phyloP scores from a whole-genome alignment of 2,888 invertebrate genomes.

The Tipula lateralis region DNA sequence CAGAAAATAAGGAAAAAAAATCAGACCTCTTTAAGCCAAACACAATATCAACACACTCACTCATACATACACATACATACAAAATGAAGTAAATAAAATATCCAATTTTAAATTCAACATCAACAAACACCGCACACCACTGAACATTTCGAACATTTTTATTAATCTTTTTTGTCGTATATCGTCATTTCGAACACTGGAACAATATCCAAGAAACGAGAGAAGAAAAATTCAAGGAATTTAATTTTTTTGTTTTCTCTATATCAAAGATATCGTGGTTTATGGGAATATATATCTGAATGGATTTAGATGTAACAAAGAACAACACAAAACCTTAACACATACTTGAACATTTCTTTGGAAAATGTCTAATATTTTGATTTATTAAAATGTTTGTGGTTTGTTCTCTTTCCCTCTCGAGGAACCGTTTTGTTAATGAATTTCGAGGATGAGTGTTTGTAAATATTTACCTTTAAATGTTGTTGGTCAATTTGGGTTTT shows the following conservation, averaged over 20 bases:
- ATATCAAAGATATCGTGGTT: not conserved
- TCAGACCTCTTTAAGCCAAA: not conserved
- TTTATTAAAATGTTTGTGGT: not conserved
- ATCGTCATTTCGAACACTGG: not conserved
- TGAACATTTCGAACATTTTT: constrained; percentile 4
- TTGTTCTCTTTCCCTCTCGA: not conserved
- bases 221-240: constrained; percentile 9
- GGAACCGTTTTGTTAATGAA: not conserved
- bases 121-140: not conserved
- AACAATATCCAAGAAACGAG: not conserved
- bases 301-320: not conserved
- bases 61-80: not conserved
- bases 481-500: not conserved
- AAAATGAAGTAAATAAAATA: not conserved
- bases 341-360: not conserved
- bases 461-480: too few relatives aligned
- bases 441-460: not conserved
- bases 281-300: not conserved
- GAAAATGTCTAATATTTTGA: not conserved
- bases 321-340: not conserved
- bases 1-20: not conserved
- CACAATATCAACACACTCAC: too few relatives aligned
- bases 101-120: constrained; percentile 24
- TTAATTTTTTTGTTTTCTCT: not conserved
- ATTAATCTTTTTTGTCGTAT: not conserved